Percentiles rank a stretch among this genome's conserved stretches.
phyloP scores from a whole-genome alignment of 2,113 vertebrate species.

The Rhagologus leucostigma region DNA sequence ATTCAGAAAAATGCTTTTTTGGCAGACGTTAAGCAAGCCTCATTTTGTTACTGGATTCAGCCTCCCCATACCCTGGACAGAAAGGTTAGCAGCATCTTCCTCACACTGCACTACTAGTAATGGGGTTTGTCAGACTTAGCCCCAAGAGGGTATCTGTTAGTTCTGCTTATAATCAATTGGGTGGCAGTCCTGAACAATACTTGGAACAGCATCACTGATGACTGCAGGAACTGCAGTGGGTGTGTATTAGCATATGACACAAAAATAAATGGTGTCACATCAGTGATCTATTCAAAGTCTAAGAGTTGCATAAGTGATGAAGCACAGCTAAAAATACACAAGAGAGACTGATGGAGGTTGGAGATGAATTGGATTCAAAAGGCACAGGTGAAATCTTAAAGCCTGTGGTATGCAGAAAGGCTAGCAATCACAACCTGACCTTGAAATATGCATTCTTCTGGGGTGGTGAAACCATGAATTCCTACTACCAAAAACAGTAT shows the following conservation, averaged over 20 bases:
- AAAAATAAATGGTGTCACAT: background rate
- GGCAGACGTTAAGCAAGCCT: slow-evolving; percentile 69
- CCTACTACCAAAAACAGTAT: background rate
- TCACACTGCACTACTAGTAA: background rate
- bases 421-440: background rate
- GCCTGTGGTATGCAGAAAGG: background rate
- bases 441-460: background rate
- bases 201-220: background rate
- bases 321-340: background rate
- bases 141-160: background rate
- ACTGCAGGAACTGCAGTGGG: background rate
- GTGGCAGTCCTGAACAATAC: background rate
- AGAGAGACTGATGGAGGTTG: background rate
- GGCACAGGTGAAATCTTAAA: background rate
- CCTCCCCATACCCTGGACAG: background rate
- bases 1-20: slow-evolving; percentile 78
- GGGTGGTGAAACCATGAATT: background rate
- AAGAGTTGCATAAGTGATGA: background rate
- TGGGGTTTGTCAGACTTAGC: background rate
- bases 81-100: slow-evolving; percentile 36
- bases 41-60: slow-evolving; percentile 57
- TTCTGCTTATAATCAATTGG: background rate
- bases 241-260: background rate
- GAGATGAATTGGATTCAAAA: background rate
- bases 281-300: slow-evolving; percentile 5